Evolutionary conservation across 64 coral and sea anemone genomes (phyloP), one percentile per base, ranked within the genome.

Genomic region (Anthopleura sola): DNA sequence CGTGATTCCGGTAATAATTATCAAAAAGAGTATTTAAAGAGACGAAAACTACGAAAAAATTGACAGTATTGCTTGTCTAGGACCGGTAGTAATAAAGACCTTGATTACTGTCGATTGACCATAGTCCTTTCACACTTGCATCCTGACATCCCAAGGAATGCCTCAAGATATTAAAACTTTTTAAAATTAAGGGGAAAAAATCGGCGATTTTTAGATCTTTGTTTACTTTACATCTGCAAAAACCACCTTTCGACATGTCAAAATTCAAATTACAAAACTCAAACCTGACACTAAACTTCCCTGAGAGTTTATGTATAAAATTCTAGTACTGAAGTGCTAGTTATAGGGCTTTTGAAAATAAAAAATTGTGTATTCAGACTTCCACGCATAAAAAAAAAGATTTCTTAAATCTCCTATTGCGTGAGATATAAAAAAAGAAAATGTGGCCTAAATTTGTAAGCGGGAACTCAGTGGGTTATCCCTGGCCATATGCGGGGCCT

Each of bases 11-110:
- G 66, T 71, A 71, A 71, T 71, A 33, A 71, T 32, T 33, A 71
- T 15, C n/a, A 36, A 71, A 71, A 29, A 71, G 66, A 71, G 66
- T 71, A 71, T 71, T 71, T 71, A 71, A 71, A 71, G 66, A 71
- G 66, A 71, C 28, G 66, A 71, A 71, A 34, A 71, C 3, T 71
- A 34, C 9, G 31, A 34, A 34, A 3, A 71, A 16, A 13, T 0
- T 32, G 66, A 32, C 26, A 71, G 66, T 34, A 71, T 71, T 71
- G 66, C 58, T 71, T 71, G 66, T 71, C 66, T 32, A 15, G 3
- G 29, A 8, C 66, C 66, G 66, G 66, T 71, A 71, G 66, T 71
- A 71, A 71, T 71, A 71, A 71, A 71, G 29, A 71, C 26, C 1
- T 71, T 71, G n/a, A 71, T 71, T 34, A 15, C 66, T 23, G 24